Conservation (phyloP, 2,113 vertebrate species). For the Lepisosteus osseus region DNA sequence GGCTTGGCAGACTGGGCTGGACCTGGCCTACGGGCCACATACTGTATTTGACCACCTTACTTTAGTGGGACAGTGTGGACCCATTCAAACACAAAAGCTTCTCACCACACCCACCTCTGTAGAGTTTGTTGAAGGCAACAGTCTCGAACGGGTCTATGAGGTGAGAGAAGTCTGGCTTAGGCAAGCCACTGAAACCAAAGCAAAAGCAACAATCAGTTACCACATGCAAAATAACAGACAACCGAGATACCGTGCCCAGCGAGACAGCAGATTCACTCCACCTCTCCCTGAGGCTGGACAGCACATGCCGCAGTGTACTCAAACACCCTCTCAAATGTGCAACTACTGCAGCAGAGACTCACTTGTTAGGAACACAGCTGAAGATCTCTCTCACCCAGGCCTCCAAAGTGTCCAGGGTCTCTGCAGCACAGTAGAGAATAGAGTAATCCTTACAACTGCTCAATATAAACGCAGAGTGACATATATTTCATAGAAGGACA, state of each 20-base stretch:
- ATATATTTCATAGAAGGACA: no score
- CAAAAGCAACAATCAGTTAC: background rate
- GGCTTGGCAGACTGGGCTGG: no score
- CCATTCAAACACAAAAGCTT: no score
- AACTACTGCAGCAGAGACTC: conserved; percentile 43
- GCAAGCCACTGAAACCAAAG: conserved; percentile 67
- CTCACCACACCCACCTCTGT: conserved; percentile 73
- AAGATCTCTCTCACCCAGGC: conserved; percentile 93
- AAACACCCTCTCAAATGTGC: no score
- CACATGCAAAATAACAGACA: background rate
- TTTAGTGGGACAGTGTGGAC: no score
- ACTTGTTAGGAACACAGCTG: conserved; percentile 91
- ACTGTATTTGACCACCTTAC: no score
- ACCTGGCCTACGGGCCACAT: no score
- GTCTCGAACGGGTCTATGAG: conserved; percentile 88
- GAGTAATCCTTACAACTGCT: no score
- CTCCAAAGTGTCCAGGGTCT: conserved; percentile 90
- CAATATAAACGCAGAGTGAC: no score
- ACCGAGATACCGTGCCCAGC: background rate
- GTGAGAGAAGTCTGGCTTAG: conserved; percentile 77
- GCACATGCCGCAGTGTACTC: no score
- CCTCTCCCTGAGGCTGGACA: no score
- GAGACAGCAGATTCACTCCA: background rate
- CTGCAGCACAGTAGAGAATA: conserved; percentile 44
- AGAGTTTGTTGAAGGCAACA: conserved; percentile 86